These are phyloP conservation scores for Leucopternis melanops DNA, from an alignment of 2,113 vertebrate genomes.

Conservation along the genomic window DNA sequence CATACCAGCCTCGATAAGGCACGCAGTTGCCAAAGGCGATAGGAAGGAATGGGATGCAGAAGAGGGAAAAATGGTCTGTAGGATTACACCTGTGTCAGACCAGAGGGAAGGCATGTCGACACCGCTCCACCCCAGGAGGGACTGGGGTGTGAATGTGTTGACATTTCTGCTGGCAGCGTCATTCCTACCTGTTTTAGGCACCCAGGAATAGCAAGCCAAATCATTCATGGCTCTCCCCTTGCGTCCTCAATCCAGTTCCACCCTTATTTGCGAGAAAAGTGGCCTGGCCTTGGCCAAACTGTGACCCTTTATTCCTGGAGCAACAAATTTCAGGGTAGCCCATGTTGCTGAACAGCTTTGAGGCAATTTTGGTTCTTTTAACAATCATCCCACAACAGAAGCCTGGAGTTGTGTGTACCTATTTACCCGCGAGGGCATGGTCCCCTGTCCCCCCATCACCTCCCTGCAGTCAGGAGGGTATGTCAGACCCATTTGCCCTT, in stretches of 20 bases:
- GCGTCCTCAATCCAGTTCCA: not conserved
- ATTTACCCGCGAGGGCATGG: fast-evolving
- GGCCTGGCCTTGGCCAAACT: not conserved
- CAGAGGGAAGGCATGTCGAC: fast-evolving
- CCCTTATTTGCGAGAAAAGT: not conserved
- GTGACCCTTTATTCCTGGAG: not conserved
- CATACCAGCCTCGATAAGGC: not conserved
- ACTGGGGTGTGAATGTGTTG: not conserved
- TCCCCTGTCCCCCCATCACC: not conserved
- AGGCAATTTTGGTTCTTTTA: not conserved
- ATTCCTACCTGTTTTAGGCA: not conserved
- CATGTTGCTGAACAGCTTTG: not conserved
- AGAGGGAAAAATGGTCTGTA: fast-evolving
- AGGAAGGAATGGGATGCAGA: not conserved
- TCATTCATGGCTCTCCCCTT: not conserved
- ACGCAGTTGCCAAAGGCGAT: fast-evolving
- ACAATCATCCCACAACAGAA: not conserved
- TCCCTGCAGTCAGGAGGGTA: not conserved
- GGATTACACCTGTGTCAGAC: not conserved
- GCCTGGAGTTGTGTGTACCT: not conserved
- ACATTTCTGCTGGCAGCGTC: not conserved
- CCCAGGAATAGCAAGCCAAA: not conserved
- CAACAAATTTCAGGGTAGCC: not conserved
- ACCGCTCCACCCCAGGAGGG: not conserved
- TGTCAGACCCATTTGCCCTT: not conserved